Evolutionary conservation across 2,113 vertebrate genomes (phyloP).

Genomic region (Guaruba guarouba): DNA sequence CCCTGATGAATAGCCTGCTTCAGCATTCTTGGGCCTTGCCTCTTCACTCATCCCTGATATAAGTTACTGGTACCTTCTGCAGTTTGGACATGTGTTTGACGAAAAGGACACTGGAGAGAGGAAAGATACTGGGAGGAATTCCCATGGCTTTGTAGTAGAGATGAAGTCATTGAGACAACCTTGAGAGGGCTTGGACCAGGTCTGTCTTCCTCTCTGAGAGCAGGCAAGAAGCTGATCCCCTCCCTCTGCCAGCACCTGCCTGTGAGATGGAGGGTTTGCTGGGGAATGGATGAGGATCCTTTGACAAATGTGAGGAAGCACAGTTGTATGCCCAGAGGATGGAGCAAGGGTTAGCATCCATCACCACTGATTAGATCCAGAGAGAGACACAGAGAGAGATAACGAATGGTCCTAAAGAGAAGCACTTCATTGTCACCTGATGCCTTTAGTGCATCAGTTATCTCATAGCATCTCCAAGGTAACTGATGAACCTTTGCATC

Average conservation of each 20-base stretch:
- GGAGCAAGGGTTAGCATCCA: constrained; percentile 31
- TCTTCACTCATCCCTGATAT: background rate
- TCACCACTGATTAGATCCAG: constrained; percentile 59
- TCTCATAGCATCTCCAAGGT: background rate
- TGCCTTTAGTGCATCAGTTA: constrained; percentile 36
- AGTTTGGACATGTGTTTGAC: background rate
- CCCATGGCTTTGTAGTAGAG: background rate
- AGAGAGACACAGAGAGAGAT: constrained; percentile 18
- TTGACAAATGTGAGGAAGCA: constrained; percentile 45
- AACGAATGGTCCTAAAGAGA: constrained; percentile 36
- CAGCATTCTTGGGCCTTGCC: background rate
- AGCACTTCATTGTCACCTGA: background rate
- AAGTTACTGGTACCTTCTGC: background rate
- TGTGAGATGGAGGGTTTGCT: background rate
- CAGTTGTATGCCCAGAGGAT: constrained; percentile 25
- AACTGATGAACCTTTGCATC: constrained; percentile 35
- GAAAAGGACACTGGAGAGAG: background rate
- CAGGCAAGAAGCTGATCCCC: background rate
- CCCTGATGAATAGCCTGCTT: background rate
- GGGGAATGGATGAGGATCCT: background rate
- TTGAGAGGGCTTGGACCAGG: background rate
- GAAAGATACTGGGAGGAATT: background rate
- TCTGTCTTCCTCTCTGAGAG: background rate
- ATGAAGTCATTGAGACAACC: background rate
- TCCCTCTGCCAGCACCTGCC: background rate